Evolutionary conservation across 64 coral and sea anemone species (phyloP).

Genomic region (Montipora foliosa): DNA sequence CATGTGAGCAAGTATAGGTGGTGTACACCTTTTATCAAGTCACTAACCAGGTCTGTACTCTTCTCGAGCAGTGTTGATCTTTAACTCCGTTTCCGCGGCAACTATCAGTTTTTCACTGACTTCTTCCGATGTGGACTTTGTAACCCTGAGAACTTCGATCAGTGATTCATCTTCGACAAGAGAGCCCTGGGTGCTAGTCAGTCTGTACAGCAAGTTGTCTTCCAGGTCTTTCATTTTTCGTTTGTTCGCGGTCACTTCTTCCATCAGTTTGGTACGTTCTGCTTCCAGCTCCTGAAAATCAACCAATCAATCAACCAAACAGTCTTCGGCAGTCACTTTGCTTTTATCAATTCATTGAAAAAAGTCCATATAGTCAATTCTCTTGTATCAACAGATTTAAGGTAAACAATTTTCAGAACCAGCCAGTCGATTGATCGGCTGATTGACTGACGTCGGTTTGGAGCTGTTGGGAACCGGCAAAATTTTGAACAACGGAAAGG

Average conservation of each 20-base stretch:
- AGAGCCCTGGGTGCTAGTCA: conserved; percentile 99
- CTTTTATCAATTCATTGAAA: no score
- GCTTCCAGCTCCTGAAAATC: conserved; percentile 88
- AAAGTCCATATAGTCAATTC: no score
- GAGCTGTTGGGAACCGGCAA: not conserved
- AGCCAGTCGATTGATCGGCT: no score
- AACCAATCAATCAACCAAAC: not conserved
- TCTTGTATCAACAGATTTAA: no score
- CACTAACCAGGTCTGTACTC: conserved; percentile 94
- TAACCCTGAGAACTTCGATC: conserved; percentile 89
- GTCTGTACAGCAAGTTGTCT: conserved; percentile 92
- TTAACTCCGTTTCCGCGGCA: conserved; percentile 94
- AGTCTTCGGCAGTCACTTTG: no score
- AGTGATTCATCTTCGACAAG: conserved; percentile 98
- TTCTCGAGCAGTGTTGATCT: conserved; percentile 98
- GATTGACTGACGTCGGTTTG: not conserved
- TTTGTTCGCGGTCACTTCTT: conserved; percentile 99
- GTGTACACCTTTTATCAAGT: not conserved
- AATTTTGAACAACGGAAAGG: not conserved
- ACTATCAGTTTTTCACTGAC: conserved; percentile 97
- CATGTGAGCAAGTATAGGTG: not conserved
- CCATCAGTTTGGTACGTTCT: conserved; percentile 96
- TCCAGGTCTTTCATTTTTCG: conserved; percentile 98
- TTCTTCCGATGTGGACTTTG: conserved; percentile 96
- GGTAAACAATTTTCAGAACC: no score